These are phyloP conservation scores for Neuroterus valhalla DNA, from an alignment of 1,140 invertebrate species.

Conservation along the genomic window DNA sequence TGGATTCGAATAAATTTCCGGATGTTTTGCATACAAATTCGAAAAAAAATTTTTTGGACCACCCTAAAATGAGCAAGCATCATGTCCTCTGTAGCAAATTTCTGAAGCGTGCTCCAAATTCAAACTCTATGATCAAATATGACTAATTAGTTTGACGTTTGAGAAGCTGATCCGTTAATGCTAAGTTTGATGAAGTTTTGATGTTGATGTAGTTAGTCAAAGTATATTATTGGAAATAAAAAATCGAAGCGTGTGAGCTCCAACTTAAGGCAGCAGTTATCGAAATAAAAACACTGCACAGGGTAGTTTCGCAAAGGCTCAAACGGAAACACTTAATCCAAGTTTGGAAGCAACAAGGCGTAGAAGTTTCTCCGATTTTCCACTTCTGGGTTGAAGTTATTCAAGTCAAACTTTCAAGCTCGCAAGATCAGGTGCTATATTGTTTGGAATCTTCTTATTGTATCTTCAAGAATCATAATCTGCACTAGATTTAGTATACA, in stretches of 20 bases:
- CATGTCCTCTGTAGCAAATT: neutral
- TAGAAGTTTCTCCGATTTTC: neutral
- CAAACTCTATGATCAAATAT: neutral
- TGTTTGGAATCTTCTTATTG: too few relatives aligned
- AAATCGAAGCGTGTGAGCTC: neutral
- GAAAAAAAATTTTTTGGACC: too few relatives aligned
- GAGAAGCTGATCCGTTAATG: neutral
- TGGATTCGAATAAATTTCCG: too few relatives aligned
- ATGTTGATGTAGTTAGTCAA: neutral
- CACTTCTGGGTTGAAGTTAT: neutral
- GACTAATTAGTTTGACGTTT: neutral
- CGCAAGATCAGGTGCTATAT: too few relatives aligned
- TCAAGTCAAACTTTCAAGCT: neutral
- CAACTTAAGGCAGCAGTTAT: neutral
- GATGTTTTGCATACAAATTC: too few relatives aligned
- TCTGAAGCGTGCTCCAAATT: neutral
- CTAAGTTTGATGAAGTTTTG: neutral
- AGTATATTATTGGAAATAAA: neutral
- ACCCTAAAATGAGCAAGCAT: too few relatives aligned
- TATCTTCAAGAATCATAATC: too few relatives aligned
- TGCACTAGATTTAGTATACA: too few relatives aligned
- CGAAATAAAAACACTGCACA: neutral
- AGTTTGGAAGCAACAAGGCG: neutral
- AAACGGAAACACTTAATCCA: constrained; percentile 1
- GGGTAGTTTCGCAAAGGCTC: neutral